These are phyloP conservation scores for Andrena trimmerana DNA, from an alignment of 2,888 invertebrate genomes.

Conservation along the genomic window DNA sequence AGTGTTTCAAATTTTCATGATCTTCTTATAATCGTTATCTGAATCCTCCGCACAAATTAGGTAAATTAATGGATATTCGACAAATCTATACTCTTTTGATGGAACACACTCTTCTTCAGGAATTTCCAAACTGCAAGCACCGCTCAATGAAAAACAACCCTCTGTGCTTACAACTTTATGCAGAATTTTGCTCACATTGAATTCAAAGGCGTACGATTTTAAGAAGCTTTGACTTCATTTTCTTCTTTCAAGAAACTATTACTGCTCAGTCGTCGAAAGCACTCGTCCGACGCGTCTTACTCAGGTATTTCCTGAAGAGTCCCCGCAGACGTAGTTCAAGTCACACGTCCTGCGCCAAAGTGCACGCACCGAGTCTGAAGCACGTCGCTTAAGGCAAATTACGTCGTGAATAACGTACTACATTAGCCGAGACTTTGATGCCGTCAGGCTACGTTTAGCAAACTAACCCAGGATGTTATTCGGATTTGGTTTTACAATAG, in stretches of 20 bases:
- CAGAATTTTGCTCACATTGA: not conserved
- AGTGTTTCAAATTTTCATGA: not conserved
- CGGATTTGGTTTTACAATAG: slow-evolving; percentile 18
- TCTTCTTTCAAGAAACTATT: not conserved
- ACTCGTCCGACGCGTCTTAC: not conserved
- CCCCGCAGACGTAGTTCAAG: not conserved
- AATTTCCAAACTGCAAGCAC: not conserved
- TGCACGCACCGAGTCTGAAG: slow-evolving; percentile 5
- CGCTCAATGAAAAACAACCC: not conserved
- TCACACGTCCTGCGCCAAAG: not conserved
- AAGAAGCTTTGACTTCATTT: not conserved
- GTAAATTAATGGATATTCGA: not conserved
- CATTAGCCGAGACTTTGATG: slow-evolving; percentile 61
- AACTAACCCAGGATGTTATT: slow-evolving; percentile 50
- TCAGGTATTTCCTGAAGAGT: not conserved
- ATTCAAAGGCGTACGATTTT: not conserved
- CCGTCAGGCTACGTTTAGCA: slow-evolving; percentile 32
- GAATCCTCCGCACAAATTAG: no score
- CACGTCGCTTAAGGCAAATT: slow-evolving; percentile 55
- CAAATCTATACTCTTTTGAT: not conserved
- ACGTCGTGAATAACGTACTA: slow-evolving; percentile 60
- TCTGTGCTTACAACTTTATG: not conserved
- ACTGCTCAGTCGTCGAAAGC: not conserved
- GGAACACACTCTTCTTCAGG: no score
- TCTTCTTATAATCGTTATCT: not conserved